A percentile compares a stretch with the other conserved stretches of the same genome.
Conservation (phyloP, 2,113 vertebrate species). For the Symphodus melops region DNA sequence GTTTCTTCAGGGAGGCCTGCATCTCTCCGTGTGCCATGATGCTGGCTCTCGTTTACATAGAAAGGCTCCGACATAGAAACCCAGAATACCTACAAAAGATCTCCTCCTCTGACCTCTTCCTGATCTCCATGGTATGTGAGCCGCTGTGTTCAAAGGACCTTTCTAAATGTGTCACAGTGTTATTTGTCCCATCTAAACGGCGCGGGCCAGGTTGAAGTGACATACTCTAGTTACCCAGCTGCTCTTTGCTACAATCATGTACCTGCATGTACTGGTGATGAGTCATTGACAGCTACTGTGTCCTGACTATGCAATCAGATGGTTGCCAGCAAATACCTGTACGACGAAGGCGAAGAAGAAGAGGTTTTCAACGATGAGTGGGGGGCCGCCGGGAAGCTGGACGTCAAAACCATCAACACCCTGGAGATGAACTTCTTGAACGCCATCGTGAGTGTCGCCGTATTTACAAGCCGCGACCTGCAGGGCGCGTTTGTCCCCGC, state of each 20-base stretch:
- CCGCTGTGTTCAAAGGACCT: background rate
- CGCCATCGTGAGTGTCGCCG: slow-evolving; percentile 88
- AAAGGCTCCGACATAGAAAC: slow-evolving; percentile 95
- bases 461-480: background rate
- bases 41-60: slow-evolving; percentile 98
- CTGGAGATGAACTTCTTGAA: slow-evolving; percentile 96
- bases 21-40: slow-evolving; percentile 99
- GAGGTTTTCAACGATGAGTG: slow-evolving; percentile 99
- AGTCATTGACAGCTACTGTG: background rate
- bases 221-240: background rate
- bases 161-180: slow-evolving; percentile 1
- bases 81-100: slow-evolving; percentile 98
- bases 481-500: background rate
- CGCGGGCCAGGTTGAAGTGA: background rate
- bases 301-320: slow-evolving; percentile 82
- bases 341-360: slow-evolving; percentile 98
- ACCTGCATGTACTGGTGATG: no score
- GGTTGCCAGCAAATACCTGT: slow-evolving; percentile 99
- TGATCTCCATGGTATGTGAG: slow-evolving; percentile 95
- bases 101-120: slow-evolving; percentile 97
- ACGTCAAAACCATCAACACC: slow-evolving; percentile 93
- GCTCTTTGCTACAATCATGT: background rate
- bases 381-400: slow-evolving; percentile 95
- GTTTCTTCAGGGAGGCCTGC: slow-evolving; percentile 90
- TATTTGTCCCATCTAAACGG: background rate